Conservation (phyloP, 1,140 invertebrate genomes). For the Drosophila repleta region DNA sequence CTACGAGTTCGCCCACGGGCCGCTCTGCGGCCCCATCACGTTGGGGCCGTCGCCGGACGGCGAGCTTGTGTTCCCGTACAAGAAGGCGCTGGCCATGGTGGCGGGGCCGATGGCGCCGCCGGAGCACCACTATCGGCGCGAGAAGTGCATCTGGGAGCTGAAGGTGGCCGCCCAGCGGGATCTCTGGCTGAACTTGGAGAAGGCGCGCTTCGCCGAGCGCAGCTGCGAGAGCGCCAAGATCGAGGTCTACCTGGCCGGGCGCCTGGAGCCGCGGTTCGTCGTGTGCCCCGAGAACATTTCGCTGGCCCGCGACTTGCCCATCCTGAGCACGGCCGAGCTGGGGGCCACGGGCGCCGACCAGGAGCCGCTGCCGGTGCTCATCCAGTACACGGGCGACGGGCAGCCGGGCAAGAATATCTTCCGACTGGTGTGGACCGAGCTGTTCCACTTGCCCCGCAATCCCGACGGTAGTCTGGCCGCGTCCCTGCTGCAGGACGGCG, state of each 20-base stretch:
- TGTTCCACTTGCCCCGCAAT: conserved; percentile 93
- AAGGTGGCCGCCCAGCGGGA: conserved; percentile 91
- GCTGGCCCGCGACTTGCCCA: conserved; percentile 89
- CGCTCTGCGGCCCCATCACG: conserved; percentile 92
- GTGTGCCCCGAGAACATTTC: conserved; percentile 93
- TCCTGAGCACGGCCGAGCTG: conserved; percentile 90
- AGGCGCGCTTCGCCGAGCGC: conserved; percentile 91
- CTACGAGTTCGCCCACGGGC: conserved; percentile 94
- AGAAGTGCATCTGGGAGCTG: conserved; percentile 95
- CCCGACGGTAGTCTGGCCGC: conserved; percentile 91
- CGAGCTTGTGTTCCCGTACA: conserved; percentile 93
- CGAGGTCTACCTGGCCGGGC: conserved; percentile 90
- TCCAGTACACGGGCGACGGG: conserved; percentile 88
- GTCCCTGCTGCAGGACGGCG: conserved; percentile 87
- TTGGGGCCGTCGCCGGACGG: conserved; percentile 91
- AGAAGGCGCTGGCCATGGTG: conserved; percentile 89
- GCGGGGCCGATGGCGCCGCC: conserved; percentile 77
- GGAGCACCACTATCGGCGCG: conserved; percentile 85
- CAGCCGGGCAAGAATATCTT: conserved; percentile 91
- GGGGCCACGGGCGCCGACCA: conserved; percentile 86
- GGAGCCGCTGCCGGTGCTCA: conserved; percentile 87
- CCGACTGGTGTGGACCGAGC: conserved; percentile 94
- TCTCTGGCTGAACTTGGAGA: conserved; percentile 93
- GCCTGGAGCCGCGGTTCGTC: conserved; percentile 89
- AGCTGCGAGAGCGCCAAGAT: conserved; percentile 93